These are phyloP conservation scores for Blera fallax DNA, from an alignment of 2,888 invertebrate species.

Conservation along the genomic window DNA sequence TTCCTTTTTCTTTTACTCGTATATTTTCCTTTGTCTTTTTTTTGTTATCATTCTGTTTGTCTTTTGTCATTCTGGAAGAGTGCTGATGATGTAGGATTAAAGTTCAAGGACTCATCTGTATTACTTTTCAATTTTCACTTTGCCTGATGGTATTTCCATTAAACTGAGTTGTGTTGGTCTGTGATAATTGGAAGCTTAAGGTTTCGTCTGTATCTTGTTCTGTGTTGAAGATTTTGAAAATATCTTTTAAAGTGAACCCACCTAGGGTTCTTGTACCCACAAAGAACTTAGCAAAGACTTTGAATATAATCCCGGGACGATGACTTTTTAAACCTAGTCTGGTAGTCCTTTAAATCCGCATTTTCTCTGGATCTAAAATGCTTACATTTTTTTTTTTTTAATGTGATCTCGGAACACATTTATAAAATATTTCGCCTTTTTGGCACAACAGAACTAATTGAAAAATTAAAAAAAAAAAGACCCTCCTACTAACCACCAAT, in stretches of 20 bases:
- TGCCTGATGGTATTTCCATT: not conserved
- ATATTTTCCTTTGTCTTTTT: not conserved
- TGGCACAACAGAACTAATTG: not conserved
- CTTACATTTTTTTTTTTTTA: too few relatives aligned
- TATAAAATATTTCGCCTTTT: not conserved
- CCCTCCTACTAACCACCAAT: not conserved
- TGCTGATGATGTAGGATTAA: constrained; percentile 42
- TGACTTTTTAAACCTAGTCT: too few relatives aligned
- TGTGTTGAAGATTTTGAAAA: not conserved
- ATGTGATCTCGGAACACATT: too few relatives aligned
- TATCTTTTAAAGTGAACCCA: not conserved
- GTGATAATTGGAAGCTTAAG: constrained; percentile 32
- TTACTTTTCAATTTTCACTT: constrained; percentile 54
- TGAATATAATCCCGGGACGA: too few relatives aligned
- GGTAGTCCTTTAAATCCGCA: too few relatives aligned
- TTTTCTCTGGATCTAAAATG: too few relatives aligned
- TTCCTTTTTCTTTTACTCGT: too few relatives aligned
- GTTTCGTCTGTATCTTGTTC: not conserved
- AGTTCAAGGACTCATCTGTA: constrained; percentile 61
- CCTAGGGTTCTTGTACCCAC: too few relatives aligned
- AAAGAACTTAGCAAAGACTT: too few relatives aligned
- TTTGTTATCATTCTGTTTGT: constrained; percentile 39
- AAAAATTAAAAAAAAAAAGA: not conserved
- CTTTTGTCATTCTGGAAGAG: constrained; percentile 26
- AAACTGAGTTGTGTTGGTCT: not conserved